Evolutionary conservation across 1,140 invertebrate genomes (phyloP).

Genomic region (Drosophila lacteicornis): DNA sequence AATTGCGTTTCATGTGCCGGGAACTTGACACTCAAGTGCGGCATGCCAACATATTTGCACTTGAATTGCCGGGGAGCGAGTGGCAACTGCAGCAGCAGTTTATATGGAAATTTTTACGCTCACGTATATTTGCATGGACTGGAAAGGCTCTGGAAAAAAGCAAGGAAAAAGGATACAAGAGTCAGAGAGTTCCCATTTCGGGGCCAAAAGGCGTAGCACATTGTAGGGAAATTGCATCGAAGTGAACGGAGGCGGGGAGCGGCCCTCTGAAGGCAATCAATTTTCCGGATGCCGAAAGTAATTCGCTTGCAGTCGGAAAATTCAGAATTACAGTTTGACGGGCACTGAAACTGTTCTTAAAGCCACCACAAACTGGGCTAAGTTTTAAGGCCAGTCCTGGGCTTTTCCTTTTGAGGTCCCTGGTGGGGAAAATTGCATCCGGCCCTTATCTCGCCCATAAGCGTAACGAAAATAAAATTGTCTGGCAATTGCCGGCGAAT

Average conservation of each 20-base stretch:
- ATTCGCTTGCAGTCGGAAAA: constrained; percentile 53
- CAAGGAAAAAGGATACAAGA: constrained; percentile 16
- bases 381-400: constrained; percentile 12
- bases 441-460: constrained; percentile 52
- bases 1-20: constrained; percentile 75
- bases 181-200: constrained; percentile 11
- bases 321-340: constrained; percentile 54
- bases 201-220: constrained; percentile 36
- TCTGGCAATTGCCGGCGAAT: constrained; percentile 68
- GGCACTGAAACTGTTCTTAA: constrained; percentile 30
- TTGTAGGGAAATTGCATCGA: constrained; percentile 69
- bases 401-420: constrained; percentile 19
- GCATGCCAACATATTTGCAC: constrained; percentile 79
- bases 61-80: constrained; percentile 65
- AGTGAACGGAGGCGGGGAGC: background rate
- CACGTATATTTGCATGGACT: constrained; percentile 69
- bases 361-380: constrained; percentile 24
- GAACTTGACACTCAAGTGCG: constrained; percentile 78
- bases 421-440: constrained; percentile 49
- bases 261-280: constrained; percentile 69
- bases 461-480: constrained; percentile 77
- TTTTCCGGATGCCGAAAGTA: constrained; percentile 69
- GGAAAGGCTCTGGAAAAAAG: constrained; percentile 27
- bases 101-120: constrained; percentile 76
- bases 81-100: constrained; percentile 58